Evolutionary conservation across 2,113 vertebrate species (phyloP).

Genomic region (Ranitomeya variabilis): DNA sequence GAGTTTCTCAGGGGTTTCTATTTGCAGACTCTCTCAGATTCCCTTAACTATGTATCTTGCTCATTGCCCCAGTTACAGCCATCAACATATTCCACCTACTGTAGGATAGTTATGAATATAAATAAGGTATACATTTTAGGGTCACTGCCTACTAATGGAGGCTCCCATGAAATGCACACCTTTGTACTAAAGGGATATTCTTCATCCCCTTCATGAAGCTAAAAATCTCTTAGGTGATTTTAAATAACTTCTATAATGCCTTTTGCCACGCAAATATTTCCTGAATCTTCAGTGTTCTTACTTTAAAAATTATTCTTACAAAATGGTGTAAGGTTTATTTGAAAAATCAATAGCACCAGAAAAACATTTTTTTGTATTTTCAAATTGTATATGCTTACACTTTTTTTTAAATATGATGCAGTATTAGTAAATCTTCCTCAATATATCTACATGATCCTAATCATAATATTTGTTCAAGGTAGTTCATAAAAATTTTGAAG

Average conservation of each 20-base stretch:
- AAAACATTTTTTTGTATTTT: no score
- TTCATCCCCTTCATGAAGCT: not conserved
- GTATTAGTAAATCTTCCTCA: no score
- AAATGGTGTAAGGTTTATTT: no score
- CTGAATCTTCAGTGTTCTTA: no score
- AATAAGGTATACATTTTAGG: constrained; percentile 27
- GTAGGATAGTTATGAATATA: constrained; percentile 41
- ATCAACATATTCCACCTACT: constrained; percentile 28
- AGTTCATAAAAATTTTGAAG: no score
- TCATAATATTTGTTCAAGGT: no score
- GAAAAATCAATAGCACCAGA: no score
- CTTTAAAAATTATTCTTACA: no score
- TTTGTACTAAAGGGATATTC: not conserved
- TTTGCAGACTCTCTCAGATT: constrained; percentile 43
- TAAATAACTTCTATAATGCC: not conserved
- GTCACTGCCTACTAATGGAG: constrained; percentile 20
- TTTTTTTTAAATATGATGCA: no score
- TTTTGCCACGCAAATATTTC: not conserved
- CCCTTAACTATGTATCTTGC: constrained; percentile 56
- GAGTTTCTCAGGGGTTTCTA: constrained; percentile 51
- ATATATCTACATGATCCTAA: no score
- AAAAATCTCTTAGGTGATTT: not conserved
- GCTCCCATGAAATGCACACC: not conserved
- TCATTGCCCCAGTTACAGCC: constrained; percentile 56
- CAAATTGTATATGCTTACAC: no score